These are phyloP conservation scores for Parnassius smintheus DNA, from an alignment of 2,888 invertebrate species.

Conservation along the genomic window DNA sequence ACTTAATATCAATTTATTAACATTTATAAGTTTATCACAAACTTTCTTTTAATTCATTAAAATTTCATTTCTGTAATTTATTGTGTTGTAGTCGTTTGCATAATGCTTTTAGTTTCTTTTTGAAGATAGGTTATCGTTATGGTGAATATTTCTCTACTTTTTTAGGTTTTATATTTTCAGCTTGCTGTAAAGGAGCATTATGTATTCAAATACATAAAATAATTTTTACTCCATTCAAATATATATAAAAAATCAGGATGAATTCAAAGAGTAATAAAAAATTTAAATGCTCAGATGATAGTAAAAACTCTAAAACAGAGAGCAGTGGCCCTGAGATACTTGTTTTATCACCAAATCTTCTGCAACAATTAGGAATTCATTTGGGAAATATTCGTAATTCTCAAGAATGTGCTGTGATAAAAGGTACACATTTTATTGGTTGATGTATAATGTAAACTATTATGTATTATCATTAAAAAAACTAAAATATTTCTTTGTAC, in stretches of 20 bases:
- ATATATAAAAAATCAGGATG: conserved; percentile 28
- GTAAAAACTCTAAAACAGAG: conserved; percentile 9
- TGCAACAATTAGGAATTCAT: conserved; percentile 69
- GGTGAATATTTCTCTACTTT: too few relatives aligned
- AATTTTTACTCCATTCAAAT: too few relatives aligned
- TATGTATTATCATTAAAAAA: too few relatives aligned
- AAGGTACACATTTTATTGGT: conserved; percentile 11
- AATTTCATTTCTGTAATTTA: too few relatives aligned
- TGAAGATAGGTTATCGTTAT: too few relatives aligned
- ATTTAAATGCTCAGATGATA: conserved; percentile 9
- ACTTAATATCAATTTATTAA: too few relatives aligned
- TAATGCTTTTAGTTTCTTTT: too few relatives aligned
- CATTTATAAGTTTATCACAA: too few relatives aligned
- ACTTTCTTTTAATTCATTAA: too few relatives aligned
- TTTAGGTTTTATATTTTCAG: too few relatives aligned
- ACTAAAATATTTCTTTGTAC: too few relatives aligned
- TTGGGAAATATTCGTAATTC: conserved; percentile 42
- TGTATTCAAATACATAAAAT: neutral
- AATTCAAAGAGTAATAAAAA: conserved; percentile 28
- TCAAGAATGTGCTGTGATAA: conserved; percentile 28
- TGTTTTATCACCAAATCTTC: conserved; percentile 67
- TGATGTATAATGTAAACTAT: neutral
- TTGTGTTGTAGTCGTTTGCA: too few relatives aligned
- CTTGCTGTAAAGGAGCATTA: neutral
- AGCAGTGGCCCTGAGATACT: conserved; percentile 50